Evolutionary conservation across 2,797 vertebrate genomes (phyloP), one percentile per base, ranked within the genome.

Genomic region (Pachyuromys duprasi): DNA sequence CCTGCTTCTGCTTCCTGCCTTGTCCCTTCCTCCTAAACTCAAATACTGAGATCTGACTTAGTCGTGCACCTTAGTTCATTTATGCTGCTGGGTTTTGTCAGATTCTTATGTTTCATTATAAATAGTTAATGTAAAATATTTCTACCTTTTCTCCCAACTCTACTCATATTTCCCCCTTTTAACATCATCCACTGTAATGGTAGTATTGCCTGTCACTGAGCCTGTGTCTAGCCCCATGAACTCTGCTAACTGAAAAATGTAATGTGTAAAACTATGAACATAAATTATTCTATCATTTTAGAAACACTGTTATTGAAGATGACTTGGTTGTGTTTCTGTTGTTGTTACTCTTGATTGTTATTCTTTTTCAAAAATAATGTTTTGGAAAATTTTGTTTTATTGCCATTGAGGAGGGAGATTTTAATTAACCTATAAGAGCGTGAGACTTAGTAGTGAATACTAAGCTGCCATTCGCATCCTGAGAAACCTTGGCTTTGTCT

Each of bases 31-130:
- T 93, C 89, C 6, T 39, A 72, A 60, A 17, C 2, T 18, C 26
- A n/a, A 31, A 63, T 2, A 13, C 18, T 33, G 39, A 81, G 36
- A 33, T n/a, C 5, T 80, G 22, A 60, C 33, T 20, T 86, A 89
- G 42, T 57, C 4, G 55, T 8, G 33, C 22, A 55, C 26, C 17
- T 62, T 8, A 36, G 22, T 75, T 72, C 62, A 53, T 45, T 89
- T 6, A 11, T 18, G 53, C 53, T 33, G 18, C 14, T 82, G 15
- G 39, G 83, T 42, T n/a, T 36, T 22, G 17, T 28, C 22, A 28
- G 7, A 8, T 2, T 26, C 6, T 90, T 94, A 72, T 49, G 67
- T 69, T 95, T 57, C 45, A n/a, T 65, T 89, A 78, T 93, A 89
- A 45, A 26, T 45, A 62, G 53, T 33, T 57, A 87, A 74, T 57